A percentile compares a stretch with the other conserved stretches of the same genome.
Conservation (phyloP, 2,888 invertebrate genomes). For the Meliscaeva auricollis region DNA sequence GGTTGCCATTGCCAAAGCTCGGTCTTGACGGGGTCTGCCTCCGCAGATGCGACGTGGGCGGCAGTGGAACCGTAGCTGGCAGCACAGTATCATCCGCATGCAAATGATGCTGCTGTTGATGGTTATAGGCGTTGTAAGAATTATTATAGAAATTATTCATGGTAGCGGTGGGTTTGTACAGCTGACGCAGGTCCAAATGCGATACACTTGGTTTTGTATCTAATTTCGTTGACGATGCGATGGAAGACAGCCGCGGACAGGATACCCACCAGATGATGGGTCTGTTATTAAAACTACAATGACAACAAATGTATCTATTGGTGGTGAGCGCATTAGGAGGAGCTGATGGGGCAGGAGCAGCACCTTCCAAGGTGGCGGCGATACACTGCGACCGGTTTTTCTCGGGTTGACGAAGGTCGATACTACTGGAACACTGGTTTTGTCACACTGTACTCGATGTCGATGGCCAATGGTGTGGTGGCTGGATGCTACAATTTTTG, state of each 20-base stretch:
- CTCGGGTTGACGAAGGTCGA: conserved; percentile 72
- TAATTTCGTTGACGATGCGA: conserved; percentile 77
- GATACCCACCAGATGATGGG: conserved; percentile 84
- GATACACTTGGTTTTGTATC: conserved; percentile 68
- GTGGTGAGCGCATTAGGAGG: conserved; percentile 76
- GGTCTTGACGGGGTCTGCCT: conserved; percentile 44
- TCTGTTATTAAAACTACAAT: conserved; percentile 82
- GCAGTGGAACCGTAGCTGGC: conserved; percentile 75
- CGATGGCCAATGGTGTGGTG: conserved; percentile 77
- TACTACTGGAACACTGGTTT: conserved; percentile 74
- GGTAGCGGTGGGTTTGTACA: conserved; percentile 58
- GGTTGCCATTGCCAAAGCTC: conserved; percentile 67
- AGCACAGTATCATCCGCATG: conserved; percentile 71
- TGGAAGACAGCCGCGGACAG: conserved; percentile 82
- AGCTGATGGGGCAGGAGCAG: conserved; percentile 36
- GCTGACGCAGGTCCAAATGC: conserved; percentile 70
- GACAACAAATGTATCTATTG: conserved; percentile 81
- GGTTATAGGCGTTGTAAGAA: conserved; percentile 67
- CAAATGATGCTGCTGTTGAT: conserved; percentile 76
- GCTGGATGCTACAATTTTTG: conserved; percentile 74
- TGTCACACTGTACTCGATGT: conserved; percentile 75
- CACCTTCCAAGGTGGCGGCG: conserved; percentile 57
- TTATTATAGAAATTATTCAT: conserved; percentile 72
- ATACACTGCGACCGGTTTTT: conserved; percentile 66
- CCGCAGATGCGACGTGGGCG: conserved; percentile 73